Evolutionary conservation across 2,888 invertebrate species (phyloP).

Genomic region (Nowickia ferox): DNA sequence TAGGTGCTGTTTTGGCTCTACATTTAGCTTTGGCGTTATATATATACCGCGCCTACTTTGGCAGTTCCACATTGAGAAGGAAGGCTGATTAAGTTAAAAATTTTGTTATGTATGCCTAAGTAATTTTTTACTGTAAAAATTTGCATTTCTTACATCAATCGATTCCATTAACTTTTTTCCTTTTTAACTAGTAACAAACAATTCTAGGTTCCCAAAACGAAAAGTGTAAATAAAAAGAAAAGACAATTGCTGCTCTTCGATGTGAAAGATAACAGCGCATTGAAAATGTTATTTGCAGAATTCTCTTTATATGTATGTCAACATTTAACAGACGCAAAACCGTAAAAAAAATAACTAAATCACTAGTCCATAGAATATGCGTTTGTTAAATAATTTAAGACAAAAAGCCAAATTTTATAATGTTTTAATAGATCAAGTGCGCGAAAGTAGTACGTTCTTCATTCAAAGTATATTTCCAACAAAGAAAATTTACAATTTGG

Average conservation of each 20-base stretch:
- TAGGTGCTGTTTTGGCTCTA: conserved; percentile 89
- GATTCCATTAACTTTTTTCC: conserved; percentile 42
- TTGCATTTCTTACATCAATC: conserved; percentile 42
- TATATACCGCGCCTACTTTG: conserved; percentile 90
- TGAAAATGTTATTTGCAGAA: background rate
- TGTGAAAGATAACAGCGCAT: no score
- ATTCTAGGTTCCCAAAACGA: background rate
- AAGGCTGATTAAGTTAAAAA: conserved; percentile 67
- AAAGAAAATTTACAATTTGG: conserved; percentile 76
- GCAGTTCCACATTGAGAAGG: conserved; percentile 49
- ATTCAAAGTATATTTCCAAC: conserved; percentile 54
- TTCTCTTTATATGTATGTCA: background rate
- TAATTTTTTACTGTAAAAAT: conserved; percentile 52
- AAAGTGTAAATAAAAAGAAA: conserved; percentile 49
- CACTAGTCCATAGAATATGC: conserved; percentile 38
- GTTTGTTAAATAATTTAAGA: conserved; percentile 52
- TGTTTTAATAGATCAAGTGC: conserved; percentile 52
- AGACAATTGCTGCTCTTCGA: conserved; percentile 12
- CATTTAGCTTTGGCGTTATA: conserved; percentile 91
- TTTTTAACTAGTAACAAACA: conserved; percentile 4
- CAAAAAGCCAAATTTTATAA: conserved; percentile 56
- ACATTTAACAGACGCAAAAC: no score
- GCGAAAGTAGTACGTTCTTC: conserved; percentile 44
- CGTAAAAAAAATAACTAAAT: background rate
- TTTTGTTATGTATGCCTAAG: conserved; percentile 15